Percentiles rank a stretch among this genome's conserved stretches.
These are phyloP conservation scores for Aleiodes testaceus DNA, from an alignment of 2,888 invertebrate species.

Conservation along the genomic window DNA sequence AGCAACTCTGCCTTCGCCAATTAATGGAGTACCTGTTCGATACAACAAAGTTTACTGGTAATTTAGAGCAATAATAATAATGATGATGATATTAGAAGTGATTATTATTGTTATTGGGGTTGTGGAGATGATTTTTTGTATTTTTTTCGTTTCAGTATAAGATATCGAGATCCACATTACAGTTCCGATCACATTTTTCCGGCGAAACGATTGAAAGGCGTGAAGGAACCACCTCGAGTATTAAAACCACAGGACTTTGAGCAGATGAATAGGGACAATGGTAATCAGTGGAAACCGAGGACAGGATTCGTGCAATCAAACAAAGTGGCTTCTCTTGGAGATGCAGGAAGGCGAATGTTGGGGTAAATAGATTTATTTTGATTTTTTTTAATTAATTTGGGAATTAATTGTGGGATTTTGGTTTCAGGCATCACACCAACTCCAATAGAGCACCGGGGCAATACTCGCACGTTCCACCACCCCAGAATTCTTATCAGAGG, in stretches of 20 bases:
- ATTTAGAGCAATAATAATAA: slow-evolving; percentile 48
- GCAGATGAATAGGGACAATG: slow-evolving; percentile 75
- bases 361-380: slow-evolving; percentile 72
- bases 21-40: slow-evolving; percentile 79
- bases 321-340: slow-evolving; percentile 79
- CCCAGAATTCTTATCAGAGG: slow-evolving; percentile 55
- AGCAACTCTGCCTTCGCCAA: slow-evolving; percentile 82
- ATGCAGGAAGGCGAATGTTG: slow-evolving; percentile 84
- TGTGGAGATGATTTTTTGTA: too few relatives aligned
- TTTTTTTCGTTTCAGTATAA: slow-evolving; percentile 75
- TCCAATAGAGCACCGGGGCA: slow-evolving; percentile 61
- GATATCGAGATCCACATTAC: slow-evolving; percentile 87
- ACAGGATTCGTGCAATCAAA: slow-evolving; percentile 83
- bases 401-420: slow-evolving; percentile 6
- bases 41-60: slow-evolving; percentile 74
- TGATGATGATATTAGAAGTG: too few relatives aligned
- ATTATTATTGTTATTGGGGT: too few relatives aligned
- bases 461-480: slow-evolving; percentile 68
- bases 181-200: slow-evolving; percentile 84
- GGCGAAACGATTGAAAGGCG: slow-evolving; percentile 80
- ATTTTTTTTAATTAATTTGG: slow-evolving; percentile 21
- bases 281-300: slow-evolving; percentile 79
- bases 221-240: slow-evolving; percentile 82
- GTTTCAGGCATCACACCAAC: slow-evolving; percentile 65
- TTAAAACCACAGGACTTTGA: slow-evolving; percentile 86